phyloP scores from a whole-genome alignment of 2,113 vertebrate species.

The human region DNA sequence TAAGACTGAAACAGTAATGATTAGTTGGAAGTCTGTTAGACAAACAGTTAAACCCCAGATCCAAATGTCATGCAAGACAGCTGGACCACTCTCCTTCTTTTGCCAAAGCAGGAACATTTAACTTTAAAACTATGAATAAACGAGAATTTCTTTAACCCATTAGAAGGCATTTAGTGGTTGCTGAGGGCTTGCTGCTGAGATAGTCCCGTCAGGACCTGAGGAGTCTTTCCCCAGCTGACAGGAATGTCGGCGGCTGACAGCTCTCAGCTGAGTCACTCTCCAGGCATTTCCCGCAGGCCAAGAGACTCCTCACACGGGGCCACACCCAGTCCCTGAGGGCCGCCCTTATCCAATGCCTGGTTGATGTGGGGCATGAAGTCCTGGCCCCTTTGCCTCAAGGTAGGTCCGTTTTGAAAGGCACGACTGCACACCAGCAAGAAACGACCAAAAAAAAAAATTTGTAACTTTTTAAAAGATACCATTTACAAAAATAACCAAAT shows the following conservation, averaged over 20 bases:
- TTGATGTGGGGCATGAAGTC: not conserved
- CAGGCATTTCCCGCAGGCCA: not conserved
- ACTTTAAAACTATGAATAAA: not conserved
- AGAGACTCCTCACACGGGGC: not conserved
- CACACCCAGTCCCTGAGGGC: not conserved
- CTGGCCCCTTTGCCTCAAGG: not conserved
- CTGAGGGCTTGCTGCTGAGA: not conserved
- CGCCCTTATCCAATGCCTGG: not conserved
- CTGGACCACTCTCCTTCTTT: not conserved
- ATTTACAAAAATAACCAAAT: not conserved
- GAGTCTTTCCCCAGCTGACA: not conserved
- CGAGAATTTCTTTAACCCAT: not conserved
- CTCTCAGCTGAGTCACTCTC: not conserved
- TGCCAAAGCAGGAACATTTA: not conserved
- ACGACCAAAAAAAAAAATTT: not conserved
- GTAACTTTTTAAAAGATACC: not conserved
- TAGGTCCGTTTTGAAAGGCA: not conserved
- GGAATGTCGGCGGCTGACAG: not conserved
- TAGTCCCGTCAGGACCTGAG: not conserved
- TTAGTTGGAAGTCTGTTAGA: not conserved
- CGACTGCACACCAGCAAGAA: not conserved
- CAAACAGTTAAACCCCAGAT: not conserved
- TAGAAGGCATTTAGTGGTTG: not conserved
- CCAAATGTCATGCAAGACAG: not conserved
- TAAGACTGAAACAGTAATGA: not conserved